Evolutionary conservation across 2,113 vertebrate species (phyloP).

Genomic region (Tetrao urogallus): DNA sequence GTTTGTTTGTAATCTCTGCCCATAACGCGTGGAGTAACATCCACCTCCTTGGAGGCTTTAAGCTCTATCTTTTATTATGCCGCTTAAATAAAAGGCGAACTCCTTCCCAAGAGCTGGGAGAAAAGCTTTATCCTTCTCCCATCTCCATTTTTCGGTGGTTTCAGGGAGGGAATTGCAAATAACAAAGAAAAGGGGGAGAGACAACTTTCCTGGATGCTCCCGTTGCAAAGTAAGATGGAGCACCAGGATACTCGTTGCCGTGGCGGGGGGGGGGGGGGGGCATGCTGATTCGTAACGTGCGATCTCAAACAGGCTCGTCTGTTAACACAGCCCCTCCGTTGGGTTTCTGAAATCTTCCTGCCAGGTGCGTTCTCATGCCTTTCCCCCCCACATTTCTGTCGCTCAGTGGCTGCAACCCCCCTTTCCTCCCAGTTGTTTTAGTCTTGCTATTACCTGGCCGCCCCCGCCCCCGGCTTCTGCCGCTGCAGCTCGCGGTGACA

Average conservation of each 20-base stretch:
- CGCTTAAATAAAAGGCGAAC: constrained; percentile 70
- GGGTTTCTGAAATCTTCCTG: constrained; percentile 47
- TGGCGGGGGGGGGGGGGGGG: constrained; percentile 75
- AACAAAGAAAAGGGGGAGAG: constrained; percentile 18
- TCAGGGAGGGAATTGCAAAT: constrained; percentile 72
- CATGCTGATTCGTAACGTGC: constrained; percentile 84
- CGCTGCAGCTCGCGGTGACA: constrained; percentile 5
- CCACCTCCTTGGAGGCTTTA: constrained; percentile 59
- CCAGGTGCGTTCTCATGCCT: constrained; percentile 8
- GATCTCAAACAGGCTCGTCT: constrained; percentile 68
- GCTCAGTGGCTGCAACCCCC: background rate
- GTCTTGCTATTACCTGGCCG: background rate
- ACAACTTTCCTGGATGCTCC: constrained; percentile 84
- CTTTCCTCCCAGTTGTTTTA: background rate
- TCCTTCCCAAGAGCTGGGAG: constrained; percentile 78
- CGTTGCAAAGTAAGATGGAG: constrained; percentile 86
- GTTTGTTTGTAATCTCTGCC: constrained; percentile 88
- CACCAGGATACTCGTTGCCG: constrained; percentile 90
- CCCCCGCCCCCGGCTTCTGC: background rate
- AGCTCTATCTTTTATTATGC: constrained; percentile 54
- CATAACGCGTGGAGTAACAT: constrained; percentile 76
- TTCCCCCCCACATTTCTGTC: constrained; percentile 35
- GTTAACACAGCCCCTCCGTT: constrained; percentile 40
- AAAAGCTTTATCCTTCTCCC: constrained; percentile 67
- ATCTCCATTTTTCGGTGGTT: constrained; percentile 54